Evolutionary conservation across 2,113 vertebrate genomes (phyloP), one percentile per base, ranked within the genome.

Genomic region (Caranx melampygus): DNA sequence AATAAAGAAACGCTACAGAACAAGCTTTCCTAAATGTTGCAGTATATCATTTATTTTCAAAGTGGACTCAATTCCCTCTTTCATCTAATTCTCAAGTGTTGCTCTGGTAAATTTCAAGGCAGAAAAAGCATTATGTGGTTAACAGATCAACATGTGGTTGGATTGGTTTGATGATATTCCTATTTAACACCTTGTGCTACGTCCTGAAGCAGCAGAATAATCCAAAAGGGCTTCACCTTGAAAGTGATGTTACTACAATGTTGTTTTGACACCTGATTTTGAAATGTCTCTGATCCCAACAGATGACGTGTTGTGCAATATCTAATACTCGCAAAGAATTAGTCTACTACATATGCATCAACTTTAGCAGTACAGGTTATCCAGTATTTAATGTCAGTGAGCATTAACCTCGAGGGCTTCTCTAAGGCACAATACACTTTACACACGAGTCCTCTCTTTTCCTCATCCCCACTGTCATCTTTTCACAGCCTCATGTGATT

Each of bases 371-470:
- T 59, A 45, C 45, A 65, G 78, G 15, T 51, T 68, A 57, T 66
- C 78, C 72, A 77, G 26, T 81, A 55, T 86, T 77, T 68, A 74
- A 74, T 84, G 83, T 88, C 72, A 68, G 72, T 51, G 71, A 85
- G 64, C 77, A 57, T 87, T 68, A 45, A 67, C 87, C 69, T 79
- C 57, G 83, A 85, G 84, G 84, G 87, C 62, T 82, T 88, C 73
- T 90, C 59, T 64, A 84, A 87, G 87, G 89, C 90, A 91, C 89
- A 92, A 87, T 76, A 87, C 81, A 87, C 82, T 66, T 71, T n/a
- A 82, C 78, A 81, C 81, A 68, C 37, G 55, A 70, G 65, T 83
- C 63, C 79, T 80, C 75, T 75, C 73, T 72, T 71, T 68, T 66
- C 69, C 47, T 83, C 82, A 85, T 88, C 81, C 73, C 77, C 79